Percentiles rank a stretch among this genome's conserved stretches.
phyloP scores from a whole-genome alignment of 2,888 invertebrate species.

The Drosophila koepferae region DNA sequence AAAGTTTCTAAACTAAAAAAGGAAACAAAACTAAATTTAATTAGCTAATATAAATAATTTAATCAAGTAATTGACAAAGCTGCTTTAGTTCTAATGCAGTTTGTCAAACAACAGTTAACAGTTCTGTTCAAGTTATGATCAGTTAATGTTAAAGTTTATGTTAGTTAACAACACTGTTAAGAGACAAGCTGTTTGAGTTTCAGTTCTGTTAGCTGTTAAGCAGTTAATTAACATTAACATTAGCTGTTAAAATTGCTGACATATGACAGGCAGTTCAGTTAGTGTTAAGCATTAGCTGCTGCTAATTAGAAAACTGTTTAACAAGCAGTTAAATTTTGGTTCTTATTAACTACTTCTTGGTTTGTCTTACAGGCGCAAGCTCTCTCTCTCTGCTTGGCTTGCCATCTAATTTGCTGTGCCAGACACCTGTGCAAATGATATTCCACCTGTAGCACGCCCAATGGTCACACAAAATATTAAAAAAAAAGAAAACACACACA shows the following conservation, averaged over 20 bases:
- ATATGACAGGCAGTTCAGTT: not conserved
- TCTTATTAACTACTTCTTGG: not conserved
- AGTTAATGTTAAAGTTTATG: not conserved
- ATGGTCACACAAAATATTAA: conserved; percentile 9
- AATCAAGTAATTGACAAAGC: too few relatives aligned
- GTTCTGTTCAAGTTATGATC: too few relatives aligned
- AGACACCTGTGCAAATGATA: conserved; percentile 48
- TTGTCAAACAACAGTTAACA: not conserved
- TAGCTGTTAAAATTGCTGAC: not conserved
- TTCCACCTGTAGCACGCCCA: conserved; percentile 49
- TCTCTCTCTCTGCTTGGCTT: not conserved
- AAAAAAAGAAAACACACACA: conserved; percentile 17
- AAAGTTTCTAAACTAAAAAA: too few relatives aligned
- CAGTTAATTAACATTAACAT: not conserved
- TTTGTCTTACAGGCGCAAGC: not conserved
- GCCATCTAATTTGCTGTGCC: not conserved
- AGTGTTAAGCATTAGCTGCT: not conserved
- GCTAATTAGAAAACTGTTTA: not conserved
- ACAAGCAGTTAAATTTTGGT: not conserved
- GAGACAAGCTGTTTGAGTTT: not conserved
- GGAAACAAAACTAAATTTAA: too few relatives aligned
- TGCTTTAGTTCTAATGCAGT: not conserved
- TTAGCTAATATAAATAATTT: too few relatives aligned
- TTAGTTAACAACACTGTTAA: too few relatives aligned
- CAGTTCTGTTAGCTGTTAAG: not conserved